Evolutionary conservation across 2,113 vertebrate species (phyloP), one percentile per base, ranked within the genome.

Genomic region (Fulmarus glacialis): DNA sequence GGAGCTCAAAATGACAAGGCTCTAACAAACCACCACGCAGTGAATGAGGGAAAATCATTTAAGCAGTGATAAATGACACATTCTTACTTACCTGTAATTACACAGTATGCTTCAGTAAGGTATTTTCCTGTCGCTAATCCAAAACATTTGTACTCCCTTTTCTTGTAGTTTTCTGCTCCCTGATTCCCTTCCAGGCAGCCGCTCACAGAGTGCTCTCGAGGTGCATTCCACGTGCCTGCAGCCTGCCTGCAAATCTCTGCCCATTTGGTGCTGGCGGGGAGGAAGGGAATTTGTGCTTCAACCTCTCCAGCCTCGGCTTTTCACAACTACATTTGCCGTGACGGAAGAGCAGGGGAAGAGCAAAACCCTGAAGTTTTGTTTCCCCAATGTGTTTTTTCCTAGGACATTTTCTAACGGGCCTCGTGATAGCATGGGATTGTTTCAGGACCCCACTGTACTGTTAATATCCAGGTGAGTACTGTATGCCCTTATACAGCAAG

Each of bases 11-110:
- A 70, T 66, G 42, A 62, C 72, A 87, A 66, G 55, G 45, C 50
- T 96, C 19, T 80, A 70, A 95, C 62, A 89, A 87, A 83, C 24
- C 22, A 27, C 55, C 50, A 30, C 3, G 1, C 55, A 66, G 67
- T 48, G 79, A 86, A 90, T 0, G 3, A 89, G 50, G 71, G 53
- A 58, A 90, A 95, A 77, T 87, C 26, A 77, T 92, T 90, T 88
- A 45, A 77, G 86, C 64, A 62, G 64, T 62, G 63, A 91, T 90
- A 95, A 96, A 48, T 62, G 95, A 96, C 86, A 92, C 40, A 29
- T 81, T 92, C 38, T 42, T 83, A 79, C 81, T 85, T 79, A 73
- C 77, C 85, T 75, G 58, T 83, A 93, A 96, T 96, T 92, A 85
- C 56, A 73, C n/a, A 17, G 32, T 55, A 26, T 0, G 2, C 74